A percentile compares a stretch with the other conserved stretches of the same genome.
Conservation (phyloP, 2,888 invertebrate species). For the Drosophila differens region DNA sequence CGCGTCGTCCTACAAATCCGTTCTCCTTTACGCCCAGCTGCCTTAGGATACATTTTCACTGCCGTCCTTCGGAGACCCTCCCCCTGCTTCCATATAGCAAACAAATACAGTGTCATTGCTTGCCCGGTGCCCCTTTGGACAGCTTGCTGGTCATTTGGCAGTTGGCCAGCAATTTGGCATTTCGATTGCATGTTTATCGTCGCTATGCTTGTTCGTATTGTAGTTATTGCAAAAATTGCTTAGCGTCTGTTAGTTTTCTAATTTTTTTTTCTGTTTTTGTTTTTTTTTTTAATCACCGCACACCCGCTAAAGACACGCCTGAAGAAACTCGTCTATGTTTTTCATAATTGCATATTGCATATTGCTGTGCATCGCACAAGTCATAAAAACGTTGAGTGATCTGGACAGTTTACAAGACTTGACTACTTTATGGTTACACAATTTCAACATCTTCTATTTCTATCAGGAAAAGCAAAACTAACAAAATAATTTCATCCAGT, state of each 20-base stretch:
- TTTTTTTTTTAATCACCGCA: not conserved
- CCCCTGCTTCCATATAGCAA: not conserved
- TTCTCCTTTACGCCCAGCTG: not conserved
- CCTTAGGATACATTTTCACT: slow-evolving; percentile 26
- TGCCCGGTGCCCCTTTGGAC: slow-evolving; percentile 15
- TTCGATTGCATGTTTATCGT: slow-evolving; percentile 75
- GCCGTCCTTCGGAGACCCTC: not conserved
- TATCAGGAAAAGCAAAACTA: not conserved
- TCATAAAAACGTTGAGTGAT: slow-evolving; percentile 4
- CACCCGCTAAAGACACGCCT: not conserved
- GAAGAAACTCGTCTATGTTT: slow-evolving; percentile 10
- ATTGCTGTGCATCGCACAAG: not conserved
- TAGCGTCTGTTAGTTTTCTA: slow-evolving; percentile 38
- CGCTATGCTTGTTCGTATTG: slow-evolving; percentile 25
- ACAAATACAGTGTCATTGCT: slow-evolving; percentile 14
- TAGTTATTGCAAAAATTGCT: slow-evolving; percentile 56
- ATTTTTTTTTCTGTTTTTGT: slow-evolving; percentile 1
- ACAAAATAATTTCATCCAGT: not conserved
- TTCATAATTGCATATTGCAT: slow-evolving; percentile 23
- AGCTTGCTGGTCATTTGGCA: slow-evolving; percentile 73
- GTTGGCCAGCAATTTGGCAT: slow-evolving; percentile 77
- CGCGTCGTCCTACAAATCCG: slow-evolving; percentile 2
- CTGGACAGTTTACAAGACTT: not conserved
- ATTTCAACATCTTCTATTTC: not conserved
- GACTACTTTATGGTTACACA: not conserved